Evolutionary conservation across 2,797 vertebrate species (phyloP), one percentile per base, ranked within the genome.

Genomic region (Paramormyrops hopkinsi): DNA sequence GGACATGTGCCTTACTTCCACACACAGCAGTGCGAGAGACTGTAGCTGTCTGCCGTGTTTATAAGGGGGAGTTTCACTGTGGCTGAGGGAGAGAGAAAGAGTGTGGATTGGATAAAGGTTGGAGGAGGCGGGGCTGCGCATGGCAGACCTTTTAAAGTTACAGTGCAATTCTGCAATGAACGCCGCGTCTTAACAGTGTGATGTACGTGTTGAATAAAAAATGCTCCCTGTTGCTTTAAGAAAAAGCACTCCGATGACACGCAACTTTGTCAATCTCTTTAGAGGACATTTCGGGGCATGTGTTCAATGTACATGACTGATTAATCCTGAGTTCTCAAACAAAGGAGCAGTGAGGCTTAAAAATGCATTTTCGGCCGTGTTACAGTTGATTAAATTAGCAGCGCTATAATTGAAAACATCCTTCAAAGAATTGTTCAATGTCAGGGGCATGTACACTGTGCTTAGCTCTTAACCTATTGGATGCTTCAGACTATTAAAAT

Each of bases 101-200:
- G 92, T 91, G 92, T 90, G 93, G 92, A 93, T 91, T 93, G 93
- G 91, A 91, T 90, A 91, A 91, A 91, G 92, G 90, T 90, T 93
- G 93, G 44, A 22, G 86, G 56, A 4, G 46, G 69, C 53, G 85
- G 56, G 82, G 87, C 88, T 62, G 41, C 14, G 91, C 91, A 89
- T 90, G 93, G 92, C 6, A 92, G 91, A 91, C 92, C 93, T 95
- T 95, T 96, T 96, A 96, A 96, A 96, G 95, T 92, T 91, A 94
- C 92, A 96, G 88, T 86, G 93, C 92, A 91, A 89, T 17, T 17
- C 86, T 69, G 90, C 46, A 12, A 12, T 56, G 29, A 9, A 53
- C 65, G 73, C 90, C 92, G 89, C 88, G 79, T 69, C 89, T 29
- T 14, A 33, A 65, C 17, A 90, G 53, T 51, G 50, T 8, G 44